phyloP scores from a whole-genome alignment of 2,888 invertebrate species.

The Chymomyza caudatula region DNA sequence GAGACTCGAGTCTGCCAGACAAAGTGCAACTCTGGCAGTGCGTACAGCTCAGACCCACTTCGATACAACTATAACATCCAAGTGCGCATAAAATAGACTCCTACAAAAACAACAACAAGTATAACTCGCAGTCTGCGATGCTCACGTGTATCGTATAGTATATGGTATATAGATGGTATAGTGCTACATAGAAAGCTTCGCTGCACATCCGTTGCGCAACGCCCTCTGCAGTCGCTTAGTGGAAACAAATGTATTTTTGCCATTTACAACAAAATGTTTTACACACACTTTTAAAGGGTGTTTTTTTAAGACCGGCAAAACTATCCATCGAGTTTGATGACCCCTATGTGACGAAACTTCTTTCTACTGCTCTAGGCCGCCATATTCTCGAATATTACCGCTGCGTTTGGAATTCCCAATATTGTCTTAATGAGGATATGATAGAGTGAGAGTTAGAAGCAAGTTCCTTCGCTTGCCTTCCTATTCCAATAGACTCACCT shows the following conservation, averaged over 20 bases:
- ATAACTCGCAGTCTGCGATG: not conserved
- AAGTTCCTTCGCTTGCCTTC: too few species aligned
- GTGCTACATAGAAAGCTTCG: conserved; percentile 24
- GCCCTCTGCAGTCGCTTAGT: conserved; percentile 30
- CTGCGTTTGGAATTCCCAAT: too few species aligned
- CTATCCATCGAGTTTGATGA: too few species aligned
- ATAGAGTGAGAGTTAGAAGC: too few species aligned
- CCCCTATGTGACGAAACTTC: too few species aligned
- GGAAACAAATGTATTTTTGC: conserved; percentile 28
- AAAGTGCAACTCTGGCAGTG: conserved; percentile 20
- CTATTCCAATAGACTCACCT: too few species aligned
- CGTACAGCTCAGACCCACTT: conserved; percentile 12
- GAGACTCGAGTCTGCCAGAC: conserved; percentile 1
- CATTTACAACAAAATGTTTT: not conserved
- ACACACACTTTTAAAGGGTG: not conserved
- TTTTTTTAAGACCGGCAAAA: not conserved
- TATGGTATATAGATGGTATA: conserved; percentile 14
- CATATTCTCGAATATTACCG: too few species aligned
- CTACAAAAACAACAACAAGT: conserved; percentile 3
- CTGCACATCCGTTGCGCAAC: conserved; percentile 56
- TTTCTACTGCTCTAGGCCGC: too few species aligned
- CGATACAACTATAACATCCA: conserved; percentile 32
- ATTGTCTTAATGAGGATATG: too few species aligned
- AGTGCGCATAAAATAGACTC: conserved; percentile 9
- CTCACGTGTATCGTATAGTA: not conserved